phyloP scores from a whole-genome alignment of 2,888 invertebrate genomes.

The Drosophila subquinaria region DNA sequence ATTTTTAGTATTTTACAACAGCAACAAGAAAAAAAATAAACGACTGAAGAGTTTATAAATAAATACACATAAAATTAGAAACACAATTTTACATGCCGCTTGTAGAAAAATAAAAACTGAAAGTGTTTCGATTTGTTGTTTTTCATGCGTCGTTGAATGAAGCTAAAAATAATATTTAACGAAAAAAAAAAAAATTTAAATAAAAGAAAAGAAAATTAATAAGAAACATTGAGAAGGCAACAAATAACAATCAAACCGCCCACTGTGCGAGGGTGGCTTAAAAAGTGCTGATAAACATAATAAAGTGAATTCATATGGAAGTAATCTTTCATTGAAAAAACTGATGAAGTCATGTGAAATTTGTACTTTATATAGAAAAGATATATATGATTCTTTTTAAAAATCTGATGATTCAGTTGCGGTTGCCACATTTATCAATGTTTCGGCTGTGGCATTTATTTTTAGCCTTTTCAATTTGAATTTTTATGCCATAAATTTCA shows the following conservation, averaged over 20 bases:
- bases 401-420: slow-evolving; percentile 42
- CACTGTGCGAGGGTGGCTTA: slow-evolving; percentile 45
- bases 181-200: slow-evolving; percentile 29
- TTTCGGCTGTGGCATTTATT: slow-evolving; percentile 27
- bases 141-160: slow-evolving; percentile 48
- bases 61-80: slow-evolving; percentile 76
- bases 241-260: slow-evolving; percentile 40
- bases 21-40: slow-evolving; percentile 23
- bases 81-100: slow-evolving; percentile 56
- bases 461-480: slow-evolving; percentile 17
- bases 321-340: not conserved
- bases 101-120: slow-evolving; percentile 54
- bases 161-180: slow-evolving; percentile 67
- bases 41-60: slow-evolving; percentile 64
- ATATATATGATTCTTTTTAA: not conserved
- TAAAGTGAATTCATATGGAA: not conserved
- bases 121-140: slow-evolving; percentile 64
- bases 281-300: not conserved
- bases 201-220: slow-evolving; percentile 26
- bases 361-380: slow-evolving; percentile 1
- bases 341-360: slow-evolving; percentile 1
- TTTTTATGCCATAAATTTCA: slow-evolving; percentile 9
- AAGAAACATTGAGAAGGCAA: slow-evolving; percentile 23
- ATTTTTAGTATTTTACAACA: slow-evolving; percentile 63
- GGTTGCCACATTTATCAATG: slow-evolving; percentile 34